Evolutionary conservation across 1,140 invertebrate species (phyloP).

Genomic region (Drosophila parvula): DNA sequence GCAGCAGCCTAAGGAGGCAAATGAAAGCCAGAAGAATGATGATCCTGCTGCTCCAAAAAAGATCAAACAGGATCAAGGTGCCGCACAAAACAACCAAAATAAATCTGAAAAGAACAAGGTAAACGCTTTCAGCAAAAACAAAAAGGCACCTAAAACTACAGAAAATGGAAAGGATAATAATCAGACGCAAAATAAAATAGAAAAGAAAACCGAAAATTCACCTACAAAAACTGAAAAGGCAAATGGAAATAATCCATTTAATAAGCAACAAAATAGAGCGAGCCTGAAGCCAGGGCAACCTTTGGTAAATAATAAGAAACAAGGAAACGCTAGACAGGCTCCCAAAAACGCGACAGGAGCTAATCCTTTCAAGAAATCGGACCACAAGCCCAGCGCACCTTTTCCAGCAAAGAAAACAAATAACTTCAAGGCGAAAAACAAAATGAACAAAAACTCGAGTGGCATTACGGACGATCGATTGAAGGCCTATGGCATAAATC

Average conservation of each 20-base stretch:
- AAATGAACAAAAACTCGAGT: slow-evolving; percentile 31
- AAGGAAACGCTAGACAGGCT: neutral
- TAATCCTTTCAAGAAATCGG: slow-evolving; percentile 61
- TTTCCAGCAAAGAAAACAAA: slow-evolving; percentile 41
- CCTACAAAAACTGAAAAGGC: neutral
- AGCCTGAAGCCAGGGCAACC: neutral
- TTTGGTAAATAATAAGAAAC: neutral
- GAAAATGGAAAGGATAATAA: neutral
- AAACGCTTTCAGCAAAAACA: slow-evolving; percentile 33
- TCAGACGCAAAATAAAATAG: neutral
- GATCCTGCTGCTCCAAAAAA: neutral
- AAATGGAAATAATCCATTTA: slow-evolving; percentile 51
- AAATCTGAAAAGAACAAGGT: neutral
- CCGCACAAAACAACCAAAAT: neutral
- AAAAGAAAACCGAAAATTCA: slow-evolving; percentile 4
- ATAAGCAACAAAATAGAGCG: slow-evolving; percentile 5
- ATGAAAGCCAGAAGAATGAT: neutral
- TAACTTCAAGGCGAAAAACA: slow-evolving; percentile 60
- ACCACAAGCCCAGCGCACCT: neutral
- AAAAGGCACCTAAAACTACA: slow-evolving; percentile 4
- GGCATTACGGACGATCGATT: slow-evolving; percentile 88
- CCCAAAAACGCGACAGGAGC: neutral
- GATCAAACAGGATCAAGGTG: neutral
- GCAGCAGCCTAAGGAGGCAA: neutral
- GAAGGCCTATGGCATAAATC: slow-evolving; percentile 95